A percentile compares a stretch with the other conserved stretches of the same genome.
Conservation (phyloP, 2,797 vertebrate genomes). For the Cossypha dichroa region DNA sequence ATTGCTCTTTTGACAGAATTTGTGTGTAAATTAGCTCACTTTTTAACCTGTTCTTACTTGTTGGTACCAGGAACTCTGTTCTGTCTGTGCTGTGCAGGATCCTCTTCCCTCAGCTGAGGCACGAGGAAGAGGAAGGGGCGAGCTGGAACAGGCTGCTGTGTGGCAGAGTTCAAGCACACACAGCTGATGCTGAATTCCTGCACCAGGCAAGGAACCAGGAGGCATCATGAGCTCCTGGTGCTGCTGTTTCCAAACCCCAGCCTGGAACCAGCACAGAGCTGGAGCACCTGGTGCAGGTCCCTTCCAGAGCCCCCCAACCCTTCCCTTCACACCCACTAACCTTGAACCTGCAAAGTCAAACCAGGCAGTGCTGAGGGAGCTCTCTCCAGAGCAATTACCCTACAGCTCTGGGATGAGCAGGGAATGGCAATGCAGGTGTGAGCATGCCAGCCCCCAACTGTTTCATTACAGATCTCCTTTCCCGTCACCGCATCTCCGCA, state of each 20-base stretch:
- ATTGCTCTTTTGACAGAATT: neutral
- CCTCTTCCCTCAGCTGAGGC: neutral
- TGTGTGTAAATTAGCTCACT: neutral
- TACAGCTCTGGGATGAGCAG: neutral
- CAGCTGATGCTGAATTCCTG: neutral
- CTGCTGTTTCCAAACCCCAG: neutral
- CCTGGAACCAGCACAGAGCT: neutral
- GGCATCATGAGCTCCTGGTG: neutral
- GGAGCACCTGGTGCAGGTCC: neutral
- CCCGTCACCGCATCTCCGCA: neutral
- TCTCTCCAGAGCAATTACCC: neutral
- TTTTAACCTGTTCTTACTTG: neutral
- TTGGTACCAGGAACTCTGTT: neutral
- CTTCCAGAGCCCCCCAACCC: neutral
- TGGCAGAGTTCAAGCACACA: neutral
- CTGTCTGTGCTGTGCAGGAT: neutral
- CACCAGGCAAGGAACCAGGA: neutral
- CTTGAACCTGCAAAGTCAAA: neutral
- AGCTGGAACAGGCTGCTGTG: neutral
- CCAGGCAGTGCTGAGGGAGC: neutral
- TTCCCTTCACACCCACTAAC: neutral
- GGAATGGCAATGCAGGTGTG: neutral
- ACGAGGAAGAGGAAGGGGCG: neutral
- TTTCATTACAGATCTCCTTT: neutral
- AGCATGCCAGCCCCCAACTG: neutral